A percentile compares a stretch with the other conserved stretches of the same genome.
Evolutionary conservation across 2,888 invertebrate species (phyloP).

Genomic region (Pomacea canaliculata): DNA sequence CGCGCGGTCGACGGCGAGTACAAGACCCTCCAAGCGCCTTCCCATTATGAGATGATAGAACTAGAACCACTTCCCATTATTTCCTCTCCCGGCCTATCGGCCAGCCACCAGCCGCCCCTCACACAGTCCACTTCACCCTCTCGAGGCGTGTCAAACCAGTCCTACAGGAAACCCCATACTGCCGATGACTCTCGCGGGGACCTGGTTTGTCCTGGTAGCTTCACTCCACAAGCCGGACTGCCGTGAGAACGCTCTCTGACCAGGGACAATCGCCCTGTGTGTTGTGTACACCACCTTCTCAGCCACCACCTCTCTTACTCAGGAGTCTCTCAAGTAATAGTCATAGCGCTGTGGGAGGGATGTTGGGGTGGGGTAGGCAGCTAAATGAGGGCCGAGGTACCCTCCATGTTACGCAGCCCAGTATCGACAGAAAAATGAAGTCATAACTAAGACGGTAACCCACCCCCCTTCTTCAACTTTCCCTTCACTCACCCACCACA

Average conservation of each 20-base stretch:
- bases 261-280: too few species aligned
- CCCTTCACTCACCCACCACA: too few species aligned
- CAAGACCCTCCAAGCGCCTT: not conserved
- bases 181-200: not conserved
- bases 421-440: too few species aligned
- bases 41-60: conserved; percentile 11
- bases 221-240: not conserved
- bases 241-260: not conserved
- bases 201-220: not conserved
- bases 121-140: not conserved
- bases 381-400: conserved; percentile 18
- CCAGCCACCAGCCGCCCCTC: not conserved
- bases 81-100: conserved; percentile 11
- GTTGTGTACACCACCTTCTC: too few species aligned
- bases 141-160: not conserved
- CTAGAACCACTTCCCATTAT: conserved; percentile 22
- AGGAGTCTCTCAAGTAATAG: too few species aligned
- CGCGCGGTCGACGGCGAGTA: not conserved
- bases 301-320: too few species aligned
- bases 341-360: too few species aligned
- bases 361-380: conserved; percentile 4
- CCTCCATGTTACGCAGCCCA: not conserved
- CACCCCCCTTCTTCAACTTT: too few species aligned
- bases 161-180: too few species aligned
- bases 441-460: too few species aligned